Conservation (phyloP, 1,140 invertebrate genomes). For the Scaptomyza hsui region DNA sequence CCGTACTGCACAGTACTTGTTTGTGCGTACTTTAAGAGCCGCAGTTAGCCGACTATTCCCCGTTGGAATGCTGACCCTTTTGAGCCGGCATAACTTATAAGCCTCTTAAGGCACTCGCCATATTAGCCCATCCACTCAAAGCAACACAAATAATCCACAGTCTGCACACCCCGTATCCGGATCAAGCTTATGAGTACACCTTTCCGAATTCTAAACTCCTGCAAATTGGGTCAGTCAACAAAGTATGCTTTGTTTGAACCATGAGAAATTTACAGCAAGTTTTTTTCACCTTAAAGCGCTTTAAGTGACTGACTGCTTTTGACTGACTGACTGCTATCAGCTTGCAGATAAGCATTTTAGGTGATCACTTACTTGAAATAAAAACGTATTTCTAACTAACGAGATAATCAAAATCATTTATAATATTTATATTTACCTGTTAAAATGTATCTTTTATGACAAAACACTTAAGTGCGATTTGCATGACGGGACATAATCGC, state of each 20-base stretch:
- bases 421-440: no score
- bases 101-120: slow-evolving; percentile 40
- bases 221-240: slow-evolving; percentile 1
- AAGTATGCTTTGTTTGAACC: slow-evolving; percentile 1
- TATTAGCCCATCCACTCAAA: slow-evolving; percentile 21
- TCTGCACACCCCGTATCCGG: slow-evolving; percentile 19
- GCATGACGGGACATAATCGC: slow-evolving; percentile 13
- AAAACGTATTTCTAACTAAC: no score
- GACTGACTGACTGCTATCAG: no score
- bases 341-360: no score
- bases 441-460: slow-evolving; percentile 1
- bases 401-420: no score
- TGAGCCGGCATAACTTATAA: slow-evolving; percentile 37
- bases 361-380: no score
- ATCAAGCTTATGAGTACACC: slow-evolving; percentile 23
- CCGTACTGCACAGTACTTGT: slow-evolving; percentile 17
- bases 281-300: no score
- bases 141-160: slow-evolving; percentile 11
- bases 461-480: not conserved
- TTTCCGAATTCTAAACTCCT: not conserved
- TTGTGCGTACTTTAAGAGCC: slow-evolving; percentile 53
- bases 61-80: slow-evolving; percentile 27
- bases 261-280: not conserved
- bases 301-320: no score
- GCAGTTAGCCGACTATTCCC: slow-evolving; percentile 25